A percentile compares a stretch with the other conserved stretches of the same genome.
These are phyloP conservation scores for Leptopilina myrica DNA, from an alignment of 2,888 invertebrate genomes.

Conservation along the genomic window DNA sequence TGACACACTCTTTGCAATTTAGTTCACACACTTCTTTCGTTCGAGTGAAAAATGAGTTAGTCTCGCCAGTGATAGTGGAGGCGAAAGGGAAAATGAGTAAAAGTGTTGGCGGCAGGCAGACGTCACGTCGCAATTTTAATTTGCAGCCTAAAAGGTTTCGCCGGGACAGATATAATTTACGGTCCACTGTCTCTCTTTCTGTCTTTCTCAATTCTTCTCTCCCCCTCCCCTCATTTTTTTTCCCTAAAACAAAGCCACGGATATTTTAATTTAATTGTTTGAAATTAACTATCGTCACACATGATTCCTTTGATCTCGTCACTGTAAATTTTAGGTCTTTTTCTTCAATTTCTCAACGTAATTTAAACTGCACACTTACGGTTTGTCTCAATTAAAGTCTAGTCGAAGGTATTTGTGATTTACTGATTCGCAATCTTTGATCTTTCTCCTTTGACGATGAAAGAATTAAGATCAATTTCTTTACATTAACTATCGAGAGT, in stretches of 20 bases:
- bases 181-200: constrained; percentile 22
- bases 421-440: too few species aligned
- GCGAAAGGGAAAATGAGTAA: constrained; percentile 20
- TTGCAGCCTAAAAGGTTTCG: constrained; percentile 40
- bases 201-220: constrained; percentile 24
- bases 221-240: background rate
- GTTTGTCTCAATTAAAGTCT: too few species aligned
- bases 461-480: too few species aligned
- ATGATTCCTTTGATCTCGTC: constrained; percentile 19
- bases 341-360: background rate
- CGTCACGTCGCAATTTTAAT: constrained; percentile 41
- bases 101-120: constrained; percentile 39
- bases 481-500: too few species aligned
- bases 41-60: constrained; percentile 35
- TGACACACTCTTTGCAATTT: background rate
- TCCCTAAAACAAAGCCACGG: background rate
- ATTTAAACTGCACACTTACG: background rate
- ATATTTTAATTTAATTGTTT: constrained; percentile 40
- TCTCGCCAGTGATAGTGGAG: constrained; percentile 31
- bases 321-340: background rate
- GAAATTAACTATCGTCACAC: constrained; percentile 34
- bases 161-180: constrained; percentile 37
- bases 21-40: constrained; percentile 32
- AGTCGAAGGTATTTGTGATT: too few species aligned
- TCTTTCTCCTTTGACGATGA: too few species aligned